phyloP scores from a whole-genome alignment of 2,888 invertebrate genomes.

The Melolontha melolontha region DNA sequence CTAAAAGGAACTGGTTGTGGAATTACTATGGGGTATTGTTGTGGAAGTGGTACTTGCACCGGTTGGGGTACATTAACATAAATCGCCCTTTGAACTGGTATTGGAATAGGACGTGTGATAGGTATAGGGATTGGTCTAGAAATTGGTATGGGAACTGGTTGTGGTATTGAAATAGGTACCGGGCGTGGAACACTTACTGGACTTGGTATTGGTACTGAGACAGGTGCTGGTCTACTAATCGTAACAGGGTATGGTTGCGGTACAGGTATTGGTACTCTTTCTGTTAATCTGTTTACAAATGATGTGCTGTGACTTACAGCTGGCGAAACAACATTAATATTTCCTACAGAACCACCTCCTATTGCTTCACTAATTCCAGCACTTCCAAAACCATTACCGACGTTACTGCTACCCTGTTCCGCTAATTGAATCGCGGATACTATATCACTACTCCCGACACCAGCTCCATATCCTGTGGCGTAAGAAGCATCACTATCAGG shows the following conservation, averaged over 20 bases:
- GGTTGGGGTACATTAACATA: slow-evolving; percentile 47
- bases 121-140: slow-evolving; percentile 52
- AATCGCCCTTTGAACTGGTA: slow-evolving; percentile 52
- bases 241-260: slow-evolving; percentile 57
- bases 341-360: slow-evolving; percentile 36
- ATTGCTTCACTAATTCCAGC: slow-evolving; percentile 25
- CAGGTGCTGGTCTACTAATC: slow-evolving; percentile 58
- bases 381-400: slow-evolving; percentile 2
- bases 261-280: slow-evolving; percentile 55
- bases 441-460: not conserved
- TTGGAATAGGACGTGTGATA: slow-evolving; percentile 58
- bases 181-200: slow-evolving; percentile 54
- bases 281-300: slow-evolving; percentile 55
- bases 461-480: slow-evolving; percentile 19
- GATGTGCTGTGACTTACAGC: slow-evolving; percentile 51
- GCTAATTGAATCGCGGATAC: not conserved
- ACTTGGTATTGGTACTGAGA: slow-evolving; percentile 57
- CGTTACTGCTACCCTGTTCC: too few relatives aligned
- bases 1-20: slow-evolving; percentile 55
- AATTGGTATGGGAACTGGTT: slow-evolving; percentile 52
- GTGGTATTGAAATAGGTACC: slow-evolving; percentile 51
- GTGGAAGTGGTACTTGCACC: slow-evolving; percentile 46
- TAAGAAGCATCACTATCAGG: slow-evolving; percentile 26
- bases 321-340: slow-evolving; percentile 16
- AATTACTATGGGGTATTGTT: slow-evolving; percentile 48